Evolutionary conservation across 2,797 vertebrate species (phyloP).

Genomic region (Enteromius fasciolatus): DNA sequence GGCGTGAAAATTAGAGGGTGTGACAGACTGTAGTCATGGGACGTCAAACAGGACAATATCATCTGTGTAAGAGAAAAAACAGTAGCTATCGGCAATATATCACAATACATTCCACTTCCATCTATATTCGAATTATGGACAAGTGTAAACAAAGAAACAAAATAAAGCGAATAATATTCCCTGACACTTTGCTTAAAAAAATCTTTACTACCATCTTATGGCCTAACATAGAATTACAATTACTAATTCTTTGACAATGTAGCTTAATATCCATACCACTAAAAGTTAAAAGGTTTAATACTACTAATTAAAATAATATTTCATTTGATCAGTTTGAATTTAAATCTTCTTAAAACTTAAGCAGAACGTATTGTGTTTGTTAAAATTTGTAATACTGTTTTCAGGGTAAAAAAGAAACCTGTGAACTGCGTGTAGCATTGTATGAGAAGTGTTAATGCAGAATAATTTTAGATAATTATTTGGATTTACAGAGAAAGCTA

Average conservation of each 20-base stretch:
- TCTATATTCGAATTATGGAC: not conserved
- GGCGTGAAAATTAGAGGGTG: not conserved
- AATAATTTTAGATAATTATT: not conserved
- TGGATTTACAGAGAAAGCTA: not conserved
- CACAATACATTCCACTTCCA: not conserved
- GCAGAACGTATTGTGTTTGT: not conserved
- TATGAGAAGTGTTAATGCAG: not conserved
- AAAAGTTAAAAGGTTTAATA: not conserved
- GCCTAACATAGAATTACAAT: not conserved
- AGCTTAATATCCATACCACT: not conserved
- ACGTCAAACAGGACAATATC: not conserved
- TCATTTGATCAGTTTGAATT: not conserved
- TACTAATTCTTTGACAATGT: not conserved
- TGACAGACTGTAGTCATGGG: not conserved
- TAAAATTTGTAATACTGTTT: not conserved
- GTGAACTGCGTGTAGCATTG: not conserved
- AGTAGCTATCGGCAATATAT: too few relatives aligned
- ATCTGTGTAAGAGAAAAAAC: not conserved
- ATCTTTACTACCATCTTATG: not conserved
- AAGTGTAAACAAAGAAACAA: not conserved
- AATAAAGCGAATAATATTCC: not conserved
- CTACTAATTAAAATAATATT: not conserved
- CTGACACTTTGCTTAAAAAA: not conserved
- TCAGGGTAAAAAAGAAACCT: not conserved
- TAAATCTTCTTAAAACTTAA: too few relatives aligned